Evolutionary conservation across 2,888 invertebrate genomes (phyloP).

Genomic region (Drosophila eohydei): DNA sequence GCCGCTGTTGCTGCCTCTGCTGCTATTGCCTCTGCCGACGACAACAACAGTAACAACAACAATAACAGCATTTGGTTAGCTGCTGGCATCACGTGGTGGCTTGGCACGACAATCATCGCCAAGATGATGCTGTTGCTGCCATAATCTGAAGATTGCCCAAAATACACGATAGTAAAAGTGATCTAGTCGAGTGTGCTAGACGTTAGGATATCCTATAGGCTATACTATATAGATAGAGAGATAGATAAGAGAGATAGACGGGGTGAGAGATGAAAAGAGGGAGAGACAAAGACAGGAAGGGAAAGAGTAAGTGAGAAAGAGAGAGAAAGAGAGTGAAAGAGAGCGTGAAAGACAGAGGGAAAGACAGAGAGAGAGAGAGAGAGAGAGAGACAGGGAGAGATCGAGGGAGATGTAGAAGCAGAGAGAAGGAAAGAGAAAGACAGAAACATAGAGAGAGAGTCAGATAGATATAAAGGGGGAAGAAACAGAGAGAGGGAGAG

Average conservation of each 20-base stretch:
- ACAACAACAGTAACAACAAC: conserved; percentile 9
- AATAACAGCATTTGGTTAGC: conserved; percentile 21
- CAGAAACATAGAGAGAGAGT: not conserved
- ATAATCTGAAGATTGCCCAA: conserved; percentile 60
- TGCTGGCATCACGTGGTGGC: conserved; percentile 55
- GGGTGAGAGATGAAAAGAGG: not conserved
- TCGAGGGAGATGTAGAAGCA: not conserved
- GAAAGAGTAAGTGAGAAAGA: not conserved
- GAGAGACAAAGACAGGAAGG: not conserved
- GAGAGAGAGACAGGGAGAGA: not conserved
- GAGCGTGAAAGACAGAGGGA: not conserved
- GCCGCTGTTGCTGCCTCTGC: conserved; percentile 5
- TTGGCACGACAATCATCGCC: conserved; percentile 61
- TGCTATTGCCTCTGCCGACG: conserved; percentile 18
- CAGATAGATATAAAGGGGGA: not conserved
- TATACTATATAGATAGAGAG: not conserved
- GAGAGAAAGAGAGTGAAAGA: not conserved
- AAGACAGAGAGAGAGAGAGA: not conserved
- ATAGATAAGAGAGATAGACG: not conserved
- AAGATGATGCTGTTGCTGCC: conserved; percentile 48
- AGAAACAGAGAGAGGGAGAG: not conserved
- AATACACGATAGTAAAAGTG: conserved; percentile 24
- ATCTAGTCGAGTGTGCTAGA: conserved; percentile 4
- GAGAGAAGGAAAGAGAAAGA: not conserved
- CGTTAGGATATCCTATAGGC: conserved; percentile 10